Evolutionary conservation across 2,888 invertebrate genomes (phyloP), one percentile per base, ranked within the genome.

Genomic region (Caenorhabditis virilis): DNA sequence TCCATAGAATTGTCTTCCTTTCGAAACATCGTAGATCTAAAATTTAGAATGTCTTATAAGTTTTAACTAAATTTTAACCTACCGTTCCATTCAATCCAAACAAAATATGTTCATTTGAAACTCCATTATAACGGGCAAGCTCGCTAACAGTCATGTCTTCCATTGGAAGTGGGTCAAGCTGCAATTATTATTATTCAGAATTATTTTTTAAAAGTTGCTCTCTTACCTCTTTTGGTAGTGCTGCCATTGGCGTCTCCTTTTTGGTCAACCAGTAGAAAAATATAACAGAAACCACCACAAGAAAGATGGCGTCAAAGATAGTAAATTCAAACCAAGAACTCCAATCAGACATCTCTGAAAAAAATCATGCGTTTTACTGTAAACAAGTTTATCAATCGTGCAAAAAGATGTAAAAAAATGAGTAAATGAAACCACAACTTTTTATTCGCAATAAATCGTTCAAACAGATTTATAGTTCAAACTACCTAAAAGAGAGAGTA

Each of bases 21-120:
- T 74, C 7, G 79, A 72, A 25, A 81, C 80, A 55, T 81, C 81
- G 49, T 73, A 81, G 38, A 81, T 78, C 80, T 79, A 13, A 25
- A 27, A 22, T n/a, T 18, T n/a, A 50, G 41, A 11, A 22, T 9
- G 9, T n/a, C 9, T 50, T 20, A 18, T n/a, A 36, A 50, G 11
- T 36, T 51, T n/a, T n/a, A n/a, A n/a, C n/a, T n/a, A n/a, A n/a
- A n/a, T n/a, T n/a, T n/a, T n/a, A 43, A 54, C 38, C 57, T 38
- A 80, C 80, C 25, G 72, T 76, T 64, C 79, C 78, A 53, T 72
- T 72, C 25, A 82, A 59, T 1, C 74, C 79, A 22, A 81, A 63
- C 2, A 77, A 71, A 45, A 81, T 80, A 54, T 72, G 79, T 48
- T 77, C 76, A 48, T 82, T 76, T 16, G 76, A 65, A 11, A 73